phyloP scores from a whole-genome alignment of 2,888 invertebrate genomes.

The Nyleta sp. region DNA sequence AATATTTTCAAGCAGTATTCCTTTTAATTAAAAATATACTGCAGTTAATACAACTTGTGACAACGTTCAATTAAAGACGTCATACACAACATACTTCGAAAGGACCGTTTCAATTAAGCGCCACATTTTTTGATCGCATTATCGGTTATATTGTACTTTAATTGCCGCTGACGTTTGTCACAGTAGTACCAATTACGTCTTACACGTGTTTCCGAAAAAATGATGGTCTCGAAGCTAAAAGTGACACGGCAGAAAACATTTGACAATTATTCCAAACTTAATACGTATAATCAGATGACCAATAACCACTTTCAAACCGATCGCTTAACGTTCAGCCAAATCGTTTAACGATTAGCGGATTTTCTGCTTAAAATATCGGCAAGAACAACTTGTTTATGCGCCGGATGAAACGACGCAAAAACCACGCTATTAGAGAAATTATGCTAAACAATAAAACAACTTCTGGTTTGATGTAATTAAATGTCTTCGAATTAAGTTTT shows the following conservation, averaged over 20 bases:
- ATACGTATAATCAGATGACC: not conserved
- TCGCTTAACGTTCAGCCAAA: too few relatives aligned
- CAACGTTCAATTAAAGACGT: slow-evolving; percentile 31
- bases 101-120: slow-evolving; percentile 12
- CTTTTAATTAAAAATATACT: slow-evolving; percentile 11
- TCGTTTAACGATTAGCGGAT: too few relatives aligned
- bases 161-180: slow-evolving; percentile 18
- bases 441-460: too few relatives aligned
- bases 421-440: too few relatives aligned
- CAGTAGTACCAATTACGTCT: slow-evolving; percentile 6
- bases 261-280: not conserved
- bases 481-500: too few relatives aligned
- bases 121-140: slow-evolving; percentile 11
- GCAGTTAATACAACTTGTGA: slow-evolving; percentile 8
- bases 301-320: not conserved
- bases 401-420: too few relatives aligned
- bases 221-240: not conserved
- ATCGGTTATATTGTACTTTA: slow-evolving; percentile 24
- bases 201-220: slow-evolving; percentile 7
- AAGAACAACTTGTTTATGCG: too few relatives aligned
- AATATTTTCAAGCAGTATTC: not conserved
- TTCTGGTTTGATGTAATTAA: too few relatives aligned
- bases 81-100: not conserved
- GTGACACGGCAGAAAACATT: not conserved
- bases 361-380: too few relatives aligned